Base-by-base conservation (phyloP, 2,797 vertebrate genomes). In the Anas acuta region DNA sequence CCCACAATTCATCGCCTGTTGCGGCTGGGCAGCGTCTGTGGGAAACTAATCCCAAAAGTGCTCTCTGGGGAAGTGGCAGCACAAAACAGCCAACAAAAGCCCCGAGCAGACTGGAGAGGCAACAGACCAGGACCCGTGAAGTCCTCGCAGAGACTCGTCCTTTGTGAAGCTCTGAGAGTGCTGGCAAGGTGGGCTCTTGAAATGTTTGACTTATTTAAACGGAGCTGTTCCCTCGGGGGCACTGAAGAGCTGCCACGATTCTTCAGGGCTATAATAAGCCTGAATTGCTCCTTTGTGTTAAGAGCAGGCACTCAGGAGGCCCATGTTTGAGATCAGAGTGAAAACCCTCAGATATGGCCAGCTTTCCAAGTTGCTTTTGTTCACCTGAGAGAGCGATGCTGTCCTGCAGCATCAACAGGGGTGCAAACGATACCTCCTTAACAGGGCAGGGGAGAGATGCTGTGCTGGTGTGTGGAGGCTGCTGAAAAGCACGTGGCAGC, bases 211-310 rank as follows among this genome's bases (percentile, higher is more conserved):
- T 86, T 53, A 0, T 26, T 49, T 54, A 53, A 90, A 93, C 2
- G 37, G 64, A 94, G 53, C 74, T 65, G 0, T 90, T 87, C 85
- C 79, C 83, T 64, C 30, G 15, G 77, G 91, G 75, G n/a, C 57
- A 45, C 23, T 15, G 65, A 92, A 72, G 73, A 71, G 12, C 66
- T 81, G 79, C 70, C 66, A 86, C 66, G 33, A 13, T 76, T 87
- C 70, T 73, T 82, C 2, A 25, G 74, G 56, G 53, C 16, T 72
- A 3, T 53, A 56, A 7, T 19, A 16, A 84, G 47, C 20, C 67
- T 95, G 87, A 94, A 95, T 92, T 51, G 49, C 54, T 92, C 67
- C 78, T 96, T 95, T 95, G 93, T 95, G 88, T 58, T 57, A 43
- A 21, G 57, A 94, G 66, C 83, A 79, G 87, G 77, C 85, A 72